These are phyloP conservation scores for Formica exsecta DNA, from an alignment of 1,140 invertebrate genomes.

Conservation along the genomic window DNA sequence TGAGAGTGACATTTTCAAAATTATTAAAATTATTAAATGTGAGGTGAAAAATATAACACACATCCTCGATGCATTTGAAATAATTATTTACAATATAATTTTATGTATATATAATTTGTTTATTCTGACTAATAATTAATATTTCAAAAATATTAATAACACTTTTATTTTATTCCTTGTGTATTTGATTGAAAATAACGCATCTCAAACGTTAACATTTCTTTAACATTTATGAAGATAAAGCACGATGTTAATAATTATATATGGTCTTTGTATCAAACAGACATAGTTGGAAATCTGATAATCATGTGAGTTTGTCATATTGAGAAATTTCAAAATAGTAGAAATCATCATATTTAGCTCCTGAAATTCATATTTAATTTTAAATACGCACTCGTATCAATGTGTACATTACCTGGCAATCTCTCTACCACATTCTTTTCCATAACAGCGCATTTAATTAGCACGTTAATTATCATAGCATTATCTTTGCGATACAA, in stretches of 20 bases:
- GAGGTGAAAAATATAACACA: background rate
- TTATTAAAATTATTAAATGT: background rate
- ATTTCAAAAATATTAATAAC: background rate
- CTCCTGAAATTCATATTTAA: background rate
- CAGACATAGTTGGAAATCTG: background rate
- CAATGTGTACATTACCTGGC: background rate
- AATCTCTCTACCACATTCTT: background rate
- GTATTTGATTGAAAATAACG: background rate
- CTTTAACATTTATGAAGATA: background rate
- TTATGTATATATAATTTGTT: background rate
- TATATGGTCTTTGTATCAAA: background rate
- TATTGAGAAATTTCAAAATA: too few relatives aligned
- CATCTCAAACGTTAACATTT: background rate
- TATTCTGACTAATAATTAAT: background rate
- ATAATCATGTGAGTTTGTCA: too few relatives aligned
- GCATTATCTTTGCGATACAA: background rate
- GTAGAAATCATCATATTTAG: too few relatives aligned
- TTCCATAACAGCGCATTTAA: conserved; percentile 8
- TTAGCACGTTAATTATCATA: conserved; percentile 38
- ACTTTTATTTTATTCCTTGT: background rate
- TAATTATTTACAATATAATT: background rate
- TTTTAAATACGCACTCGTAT: background rate
- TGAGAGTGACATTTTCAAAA: background rate
- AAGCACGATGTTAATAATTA: background rate
- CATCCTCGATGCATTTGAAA: background rate